phyloP scores from a whole-genome alignment of 1,140 invertebrate species.

The Meloidogyne floridensis region DNA sequence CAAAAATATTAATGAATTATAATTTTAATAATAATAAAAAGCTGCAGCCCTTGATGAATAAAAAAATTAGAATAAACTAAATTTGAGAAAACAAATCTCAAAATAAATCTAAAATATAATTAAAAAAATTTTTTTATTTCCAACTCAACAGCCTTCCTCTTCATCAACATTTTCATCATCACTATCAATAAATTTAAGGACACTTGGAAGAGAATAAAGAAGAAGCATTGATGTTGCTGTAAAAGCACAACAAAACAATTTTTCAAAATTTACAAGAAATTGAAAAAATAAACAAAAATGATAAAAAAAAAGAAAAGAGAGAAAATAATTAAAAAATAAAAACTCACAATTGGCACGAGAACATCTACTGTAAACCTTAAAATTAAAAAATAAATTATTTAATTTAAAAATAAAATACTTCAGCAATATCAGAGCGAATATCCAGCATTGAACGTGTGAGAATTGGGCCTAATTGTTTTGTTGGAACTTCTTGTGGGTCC shows the following conservation, averaged over 20 bases:
- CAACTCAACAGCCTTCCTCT: too few species aligned
- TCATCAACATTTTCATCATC: not conserved
- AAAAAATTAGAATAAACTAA: too few species aligned
- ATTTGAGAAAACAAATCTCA: too few species aligned
- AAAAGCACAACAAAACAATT: slow-evolving; percentile 24
- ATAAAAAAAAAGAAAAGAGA: slow-evolving; percentile 24
- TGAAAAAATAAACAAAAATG: not conserved
- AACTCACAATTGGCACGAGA: slow-evolving; percentile 62
- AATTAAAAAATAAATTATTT: not conserved
- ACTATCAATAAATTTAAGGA: slow-evolving; percentile 8
- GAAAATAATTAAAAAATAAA: slow-evolving; percentile 26
- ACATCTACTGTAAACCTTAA: slow-evolving; percentile 50
- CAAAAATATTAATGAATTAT: too few species aligned
- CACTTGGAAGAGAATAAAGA: not conserved
- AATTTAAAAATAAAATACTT: slow-evolving; percentile 24
- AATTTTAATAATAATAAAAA: too few species aligned
- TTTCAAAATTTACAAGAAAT: not conserved
- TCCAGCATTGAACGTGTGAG: slow-evolving; percentile 61
- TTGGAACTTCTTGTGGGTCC: slow-evolving; percentile 57
- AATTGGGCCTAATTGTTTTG: slow-evolving; percentile 58
- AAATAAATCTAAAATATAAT: too few species aligned
- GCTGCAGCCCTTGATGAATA: too few species aligned
- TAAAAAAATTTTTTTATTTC: too few species aligned
- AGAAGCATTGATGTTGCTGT: slow-evolving; percentile 4
- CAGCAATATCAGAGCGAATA: slow-evolving; percentile 63